Evolutionary conservation across 2,888 invertebrate species (phyloP), one percentile per base, ranked within the genome.

Genomic region (Sericinus montela): DNA sequence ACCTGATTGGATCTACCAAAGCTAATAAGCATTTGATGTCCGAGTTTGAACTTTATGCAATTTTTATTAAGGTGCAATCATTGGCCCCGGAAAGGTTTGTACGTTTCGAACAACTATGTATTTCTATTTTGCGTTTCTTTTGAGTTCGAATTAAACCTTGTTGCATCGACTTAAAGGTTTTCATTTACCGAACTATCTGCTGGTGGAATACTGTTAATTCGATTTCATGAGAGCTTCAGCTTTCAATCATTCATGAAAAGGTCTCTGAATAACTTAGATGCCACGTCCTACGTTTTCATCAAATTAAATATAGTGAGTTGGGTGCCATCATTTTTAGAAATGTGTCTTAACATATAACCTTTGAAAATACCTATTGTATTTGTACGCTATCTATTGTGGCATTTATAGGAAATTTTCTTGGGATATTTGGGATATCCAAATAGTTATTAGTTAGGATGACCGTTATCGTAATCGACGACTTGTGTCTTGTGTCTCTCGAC

Each of bases 231-330:
- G 64, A 56, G 65, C 69, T 62, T 63, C 70, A 65, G 69, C 70
- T 75, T 76, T 76, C 76, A 76, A 76, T 77, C 73, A 75, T 75
- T 70, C 69, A 59, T 54, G 56, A 62, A 68, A 71, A 68, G 43
- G 37, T 30, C 42, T 30, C 36, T 48, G 48, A 48, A 48, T 48
- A 48, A 37, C 37, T 48, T 6, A 42, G 48, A 37, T 29, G 36
- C 13, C 14, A 16, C 29, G 37, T 37, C 32, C 30, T 11, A 25
- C 25, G 37, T 42, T 42, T 48, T 37, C 48, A 42, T 42, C 42
- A 48, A 48, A 48, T 48, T 23, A 42, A 42, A 48, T 8, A 36
- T 37, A 23, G 42, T 29, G 37, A 37, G 2, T 2, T 5, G 2
- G 19, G 19, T 19, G 2, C 5, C 5, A 19, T 5, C 5, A 19